Percentiles rank a stretch among this genome's conserved stretches.
These are phyloP conservation scores for Lacerta bilineata DNA, from an alignment of 2,797 vertebrate species.

Conservation along the genomic window DNA sequence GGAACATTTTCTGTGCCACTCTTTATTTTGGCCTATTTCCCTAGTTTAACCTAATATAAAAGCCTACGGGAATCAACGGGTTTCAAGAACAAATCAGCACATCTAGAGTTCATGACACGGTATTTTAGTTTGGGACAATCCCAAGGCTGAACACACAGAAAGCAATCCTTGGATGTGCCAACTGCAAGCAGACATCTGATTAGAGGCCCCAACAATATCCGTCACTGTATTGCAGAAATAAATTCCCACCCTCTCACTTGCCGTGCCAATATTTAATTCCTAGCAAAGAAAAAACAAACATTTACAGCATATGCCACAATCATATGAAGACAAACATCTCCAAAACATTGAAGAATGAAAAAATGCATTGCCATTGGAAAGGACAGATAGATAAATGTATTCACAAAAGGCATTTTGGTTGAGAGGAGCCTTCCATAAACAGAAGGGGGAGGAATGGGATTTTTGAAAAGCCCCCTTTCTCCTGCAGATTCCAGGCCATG, in stretches of 20 bases:
- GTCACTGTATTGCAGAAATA: neutral
- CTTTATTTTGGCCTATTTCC: constrained; percentile 33
- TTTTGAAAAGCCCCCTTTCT: too few relatives aligned
- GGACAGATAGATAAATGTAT: too few relatives aligned
- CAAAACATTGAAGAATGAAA: constrained; percentile 34
- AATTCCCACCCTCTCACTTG: neutral
- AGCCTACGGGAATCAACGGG: constrained; percentile 12
- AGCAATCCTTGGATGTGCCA: neutral
- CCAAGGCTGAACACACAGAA: neutral
- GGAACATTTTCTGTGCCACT: constrained; percentile 9
- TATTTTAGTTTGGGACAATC: constrained; percentile 7
- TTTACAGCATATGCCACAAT: neutral
- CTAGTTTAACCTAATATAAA: constrained; percentile 37
- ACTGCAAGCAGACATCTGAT: constrained; percentile 2
- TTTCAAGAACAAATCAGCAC: constrained; percentile 41
- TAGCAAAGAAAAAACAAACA: constrained; percentile 30
- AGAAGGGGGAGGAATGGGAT: too few relatives aligned
- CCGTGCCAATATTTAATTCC: constrained; percentile 30
- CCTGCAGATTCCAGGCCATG: too few relatives aligned
- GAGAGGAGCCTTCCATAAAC: too few relatives aligned
- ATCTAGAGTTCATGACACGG: constrained; percentile 20
- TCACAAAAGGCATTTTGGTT: too few relatives aligned
- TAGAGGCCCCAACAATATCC: neutral
- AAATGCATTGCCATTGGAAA: constrained; percentile 18
- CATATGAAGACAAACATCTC: neutral